These are phyloP conservation scores for Epinephelus coioides DNA, from an alignment of 2,797 vertebrate species.

Conservation along the genomic window DNA sequence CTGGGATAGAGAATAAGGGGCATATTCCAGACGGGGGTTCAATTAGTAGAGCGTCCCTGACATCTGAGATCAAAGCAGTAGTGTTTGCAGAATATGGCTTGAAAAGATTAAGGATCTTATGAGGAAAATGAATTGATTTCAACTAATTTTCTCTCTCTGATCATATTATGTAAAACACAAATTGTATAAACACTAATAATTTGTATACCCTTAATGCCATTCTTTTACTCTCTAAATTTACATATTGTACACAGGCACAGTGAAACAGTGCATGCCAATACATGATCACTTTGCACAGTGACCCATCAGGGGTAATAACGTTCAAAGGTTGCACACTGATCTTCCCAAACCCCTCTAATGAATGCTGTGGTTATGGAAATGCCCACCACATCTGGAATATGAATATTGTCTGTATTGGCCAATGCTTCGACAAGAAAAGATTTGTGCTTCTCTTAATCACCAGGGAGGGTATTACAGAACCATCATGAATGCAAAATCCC, in stretches of 20 bases:
- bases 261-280: neutral
- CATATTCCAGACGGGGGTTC: conserved; percentile 32
- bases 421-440: conserved; percentile 24
- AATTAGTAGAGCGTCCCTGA: conserved; percentile 36
- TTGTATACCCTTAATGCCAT: neutral
- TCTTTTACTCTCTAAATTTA: neutral
- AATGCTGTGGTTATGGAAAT: conserved; percentile 37
- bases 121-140: neutral
- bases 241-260: neutral
- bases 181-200: neutral
- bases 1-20: conserved; percentile 41
- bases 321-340: conserved; percentile 27
- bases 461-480: conserved; percentile 49
- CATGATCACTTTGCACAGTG: conserved; percentile 6
- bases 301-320: conserved; percentile 28
- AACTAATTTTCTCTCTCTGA: neutral
- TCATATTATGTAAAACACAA: neutral
- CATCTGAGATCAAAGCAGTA: conserved; percentile 16
- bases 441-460: conserved; percentile 49
- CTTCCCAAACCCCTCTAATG: conserved; percentile 9
- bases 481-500: conserved; percentile 45
- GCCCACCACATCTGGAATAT: conserved; percentile 20
- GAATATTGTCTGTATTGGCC: conserved; percentile 18
- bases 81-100: neutral
- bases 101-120: neutral